phyloP scores from a whole-genome alignment of 2,113 vertebrate species.

The Proteles cristata region DNA sequence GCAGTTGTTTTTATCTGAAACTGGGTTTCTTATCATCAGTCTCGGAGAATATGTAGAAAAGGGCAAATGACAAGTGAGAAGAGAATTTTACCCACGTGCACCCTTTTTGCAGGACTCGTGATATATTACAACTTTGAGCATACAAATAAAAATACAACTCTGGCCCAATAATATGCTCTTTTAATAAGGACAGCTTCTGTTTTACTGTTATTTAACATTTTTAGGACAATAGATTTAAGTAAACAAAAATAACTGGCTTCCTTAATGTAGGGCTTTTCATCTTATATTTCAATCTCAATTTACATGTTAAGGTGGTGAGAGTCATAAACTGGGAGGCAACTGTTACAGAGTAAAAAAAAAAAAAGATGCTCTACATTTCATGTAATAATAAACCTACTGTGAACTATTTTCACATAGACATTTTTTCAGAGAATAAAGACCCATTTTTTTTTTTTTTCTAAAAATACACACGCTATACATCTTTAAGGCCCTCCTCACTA shows the following conservation, averaged over 20 bases:
- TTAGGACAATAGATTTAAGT: slow-evolving; percentile 16
- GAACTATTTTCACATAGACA: slow-evolving; percentile 69
- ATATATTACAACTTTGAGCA: slow-evolving; percentile 18
- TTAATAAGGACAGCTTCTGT: slow-evolving; percentile 33
- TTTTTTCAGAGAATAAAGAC: slow-evolving; percentile 66
- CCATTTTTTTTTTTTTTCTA: not conserved
- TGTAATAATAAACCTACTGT: slow-evolving; percentile 43
- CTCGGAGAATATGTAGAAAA: slow-evolving; percentile 23
- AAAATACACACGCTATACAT: not conserved
- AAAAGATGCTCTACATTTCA: slow-evolving; percentile 55
- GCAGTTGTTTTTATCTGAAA: slow-evolving; percentile 14
- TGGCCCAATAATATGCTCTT: slow-evolving; percentile 1
- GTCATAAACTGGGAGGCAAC: slow-evolving; percentile 40
- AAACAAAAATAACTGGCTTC: slow-evolving; percentile 3
- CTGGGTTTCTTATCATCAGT: not conserved
- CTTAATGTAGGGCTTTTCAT: slow-evolving; percentile 35
- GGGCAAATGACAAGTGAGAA: not conserved
- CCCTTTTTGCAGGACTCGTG: not conserved
- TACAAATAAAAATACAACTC: slow-evolving; percentile 45
- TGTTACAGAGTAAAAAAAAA: slow-evolving; percentile 20
- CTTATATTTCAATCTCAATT: slow-evolving; percentile 49
- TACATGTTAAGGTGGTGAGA: not conserved
- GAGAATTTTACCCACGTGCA: not conserved
- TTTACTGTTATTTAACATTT: slow-evolving; percentile 47
- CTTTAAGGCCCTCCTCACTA: not conserved